Conservation (phyloP, 2,113 vertebrate genomes). For the Panthera tigris region DNA sequence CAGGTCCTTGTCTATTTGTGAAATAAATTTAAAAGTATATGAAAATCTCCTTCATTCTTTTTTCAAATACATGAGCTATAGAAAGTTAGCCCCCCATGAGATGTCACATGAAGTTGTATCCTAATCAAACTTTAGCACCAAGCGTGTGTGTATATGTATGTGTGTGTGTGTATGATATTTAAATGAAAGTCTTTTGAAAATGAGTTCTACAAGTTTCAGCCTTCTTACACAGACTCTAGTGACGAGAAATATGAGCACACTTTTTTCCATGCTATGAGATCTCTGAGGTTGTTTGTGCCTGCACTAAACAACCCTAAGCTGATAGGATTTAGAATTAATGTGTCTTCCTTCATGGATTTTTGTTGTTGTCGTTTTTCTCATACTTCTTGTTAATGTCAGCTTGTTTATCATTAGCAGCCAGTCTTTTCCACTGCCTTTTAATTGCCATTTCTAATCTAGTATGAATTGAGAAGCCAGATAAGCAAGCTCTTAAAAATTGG, state of each 20-base stretch:
- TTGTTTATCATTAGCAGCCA: neutral
- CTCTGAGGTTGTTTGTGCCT: neutral
- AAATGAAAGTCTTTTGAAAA: neutral
- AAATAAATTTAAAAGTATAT: neutral
- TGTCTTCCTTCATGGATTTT: neutral
- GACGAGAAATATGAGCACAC: neutral
- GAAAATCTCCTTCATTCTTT: neutral
- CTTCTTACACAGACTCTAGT: neutral
- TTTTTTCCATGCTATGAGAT: neutral
- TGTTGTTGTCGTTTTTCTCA: neutral
- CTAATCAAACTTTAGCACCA: neutral
- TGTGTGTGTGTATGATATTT: neutral
- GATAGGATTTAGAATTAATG: neutral
- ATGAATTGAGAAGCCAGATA: neutral
- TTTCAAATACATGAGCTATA: neutral
- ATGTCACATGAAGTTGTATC: neutral
- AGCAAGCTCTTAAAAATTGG: slow-evolving; percentile 2
- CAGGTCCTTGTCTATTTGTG: neutral
- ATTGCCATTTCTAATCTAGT: neutral
- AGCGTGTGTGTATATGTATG: no score
- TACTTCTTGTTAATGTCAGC: neutral
- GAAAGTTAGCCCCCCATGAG: neutral
- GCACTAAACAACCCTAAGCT: neutral
- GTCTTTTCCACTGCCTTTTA: neutral
- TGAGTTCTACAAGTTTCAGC: neutral